phyloP scores from a whole-genome alignment of 37 sponge, comb jelly and placozoan species.

The Geodia barretti region DNA sequence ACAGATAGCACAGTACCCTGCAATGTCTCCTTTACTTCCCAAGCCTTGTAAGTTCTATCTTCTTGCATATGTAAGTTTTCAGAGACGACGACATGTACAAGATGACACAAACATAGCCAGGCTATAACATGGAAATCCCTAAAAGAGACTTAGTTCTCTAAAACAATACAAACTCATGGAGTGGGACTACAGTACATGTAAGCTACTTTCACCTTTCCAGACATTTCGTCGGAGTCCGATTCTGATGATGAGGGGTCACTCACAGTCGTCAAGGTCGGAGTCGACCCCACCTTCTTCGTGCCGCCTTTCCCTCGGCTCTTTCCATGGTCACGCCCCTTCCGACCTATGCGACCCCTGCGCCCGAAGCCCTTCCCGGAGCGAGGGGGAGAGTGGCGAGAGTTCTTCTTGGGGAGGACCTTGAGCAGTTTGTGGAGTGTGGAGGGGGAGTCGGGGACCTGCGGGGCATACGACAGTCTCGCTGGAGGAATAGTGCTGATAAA shows the following conservation, averaged over 20 bases:
- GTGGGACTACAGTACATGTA: no score
- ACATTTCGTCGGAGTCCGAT: neutral
- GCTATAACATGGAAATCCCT: no score
- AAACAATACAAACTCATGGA: no score
- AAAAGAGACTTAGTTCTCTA: no score
- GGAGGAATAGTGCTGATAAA: slow-evolving; percentile 51
- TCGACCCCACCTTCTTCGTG: neutral
- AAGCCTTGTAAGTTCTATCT: neutral
- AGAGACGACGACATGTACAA: no score
- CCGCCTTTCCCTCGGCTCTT: neutral
- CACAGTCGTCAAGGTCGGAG: neutral
- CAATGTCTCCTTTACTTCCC: neutral
- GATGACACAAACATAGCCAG: no score
- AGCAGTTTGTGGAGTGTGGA: slow-evolving; percentile 71
- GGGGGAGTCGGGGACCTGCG: slow-evolving; percentile 65
- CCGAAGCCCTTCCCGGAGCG: neutral
- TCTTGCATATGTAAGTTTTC: no score
- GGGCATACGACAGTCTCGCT: slow-evolving; percentile 75
- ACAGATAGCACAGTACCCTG: neutral
- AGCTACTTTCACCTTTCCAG: slow-evolving; percentile 2
- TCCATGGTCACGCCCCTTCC: neutral
- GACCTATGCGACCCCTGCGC: neutral
- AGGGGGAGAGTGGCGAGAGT: neutral
- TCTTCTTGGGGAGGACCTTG: slow-evolving; percentile 59
- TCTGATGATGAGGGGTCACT: neutral